Percentiles rank a stretch among this genome's conserved stretches.
Evolutionary conservation across 1,140 invertebrate species (phyloP).

Genomic region (Dendrolimus kikuchii): DNA sequence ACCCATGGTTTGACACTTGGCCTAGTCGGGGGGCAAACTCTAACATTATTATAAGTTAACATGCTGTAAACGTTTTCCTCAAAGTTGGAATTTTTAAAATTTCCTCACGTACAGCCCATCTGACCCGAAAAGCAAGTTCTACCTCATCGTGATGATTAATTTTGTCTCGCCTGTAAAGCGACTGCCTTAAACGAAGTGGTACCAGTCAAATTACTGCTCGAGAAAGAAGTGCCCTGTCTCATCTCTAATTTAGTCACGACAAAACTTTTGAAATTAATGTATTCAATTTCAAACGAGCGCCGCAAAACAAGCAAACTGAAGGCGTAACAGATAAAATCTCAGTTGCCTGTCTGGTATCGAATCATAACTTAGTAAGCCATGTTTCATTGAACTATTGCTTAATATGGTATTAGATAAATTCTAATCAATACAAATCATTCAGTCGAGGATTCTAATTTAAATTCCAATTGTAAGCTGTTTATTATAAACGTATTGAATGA

Average conservation of each 20-base stretch:
- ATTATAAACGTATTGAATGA: background rate
- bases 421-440: constrained; percentile 1
- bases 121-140: constrained; percentile 8
- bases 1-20: no score
- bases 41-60: no score
- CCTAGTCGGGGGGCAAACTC: no score
- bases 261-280: constrained; percentile 42
- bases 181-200: constrained; percentile 17
- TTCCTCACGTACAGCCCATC: background rate
- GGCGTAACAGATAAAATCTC: constrained; percentile 42
- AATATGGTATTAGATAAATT: constrained; percentile 31
- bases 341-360: constrained; percentile 27
- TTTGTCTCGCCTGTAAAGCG: constrained; percentile 11
- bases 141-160: constrained; percentile 19
- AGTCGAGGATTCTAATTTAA: constrained; percentile 33
- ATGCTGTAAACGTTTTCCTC: no score
- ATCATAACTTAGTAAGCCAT: constrained; percentile 53
- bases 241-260: constrained; percentile 24
- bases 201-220: constrained; percentile 23
- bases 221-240: constrained; percentile 10
- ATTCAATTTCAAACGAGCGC: constrained; percentile 27
- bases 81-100: constrained; percentile 2
- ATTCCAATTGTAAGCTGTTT: constrained; percentile 4
- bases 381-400: constrained; percentile 44
- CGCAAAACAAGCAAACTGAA: constrained; percentile 43